phyloP scores from a whole-genome alignment of 2,113 vertebrate genomes.

The Australoheros scitulus region DNA sequence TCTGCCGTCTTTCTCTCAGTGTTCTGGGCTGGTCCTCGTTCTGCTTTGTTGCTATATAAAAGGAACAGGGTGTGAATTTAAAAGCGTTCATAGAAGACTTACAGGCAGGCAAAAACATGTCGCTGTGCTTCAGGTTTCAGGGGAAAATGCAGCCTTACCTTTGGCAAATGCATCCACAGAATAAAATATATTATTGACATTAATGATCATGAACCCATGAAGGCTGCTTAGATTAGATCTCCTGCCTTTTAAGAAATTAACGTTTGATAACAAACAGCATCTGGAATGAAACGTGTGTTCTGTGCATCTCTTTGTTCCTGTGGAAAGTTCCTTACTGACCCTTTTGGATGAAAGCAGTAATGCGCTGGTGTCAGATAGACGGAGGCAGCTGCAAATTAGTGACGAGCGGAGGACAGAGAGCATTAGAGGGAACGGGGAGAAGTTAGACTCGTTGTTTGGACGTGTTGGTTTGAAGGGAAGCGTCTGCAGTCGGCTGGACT shows the following conservation, averaged over 20 bases:
- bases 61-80: slow-evolving; percentile 21
- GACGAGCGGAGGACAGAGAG: slow-evolving; percentile 23
- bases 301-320: slow-evolving; percentile 36
- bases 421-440: slow-evolving; percentile 41
- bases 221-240: slow-evolving; percentile 23
- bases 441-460: slow-evolving; percentile 64
- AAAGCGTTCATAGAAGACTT: slow-evolving; percentile 9
- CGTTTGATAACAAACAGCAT: slow-evolving; percentile 39
- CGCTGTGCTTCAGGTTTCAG: neutral
- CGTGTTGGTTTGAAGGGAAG: slow-evolving; percentile 68
- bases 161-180: neutral
- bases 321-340: slow-evolving; percentile 26
- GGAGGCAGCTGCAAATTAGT: slow-evolving; percentile 43
- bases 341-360: slow-evolving; percentile 43
- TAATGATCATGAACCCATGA: slow-evolving; percentile 40
- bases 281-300: slow-evolving; percentile 48
- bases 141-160: neutral
- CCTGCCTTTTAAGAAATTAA: slow-evolving; percentile 40
- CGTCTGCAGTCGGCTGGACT: slow-evolving; percentile 63
- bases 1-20: slow-evolving; percentile 6
- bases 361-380: slow-evolving; percentile 1
- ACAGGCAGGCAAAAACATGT: slow-evolving; percentile 9
- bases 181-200: slow-evolving; percentile 19
- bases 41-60: slow-evolving; percentile 35
- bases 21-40: slow-evolving; percentile 34